A percentile compares a stretch with the other conserved stretches of the same genome.
phyloP scores from a whole-genome alignment of 2,113 vertebrate species.

The Pterocles burchelli region DNA sequence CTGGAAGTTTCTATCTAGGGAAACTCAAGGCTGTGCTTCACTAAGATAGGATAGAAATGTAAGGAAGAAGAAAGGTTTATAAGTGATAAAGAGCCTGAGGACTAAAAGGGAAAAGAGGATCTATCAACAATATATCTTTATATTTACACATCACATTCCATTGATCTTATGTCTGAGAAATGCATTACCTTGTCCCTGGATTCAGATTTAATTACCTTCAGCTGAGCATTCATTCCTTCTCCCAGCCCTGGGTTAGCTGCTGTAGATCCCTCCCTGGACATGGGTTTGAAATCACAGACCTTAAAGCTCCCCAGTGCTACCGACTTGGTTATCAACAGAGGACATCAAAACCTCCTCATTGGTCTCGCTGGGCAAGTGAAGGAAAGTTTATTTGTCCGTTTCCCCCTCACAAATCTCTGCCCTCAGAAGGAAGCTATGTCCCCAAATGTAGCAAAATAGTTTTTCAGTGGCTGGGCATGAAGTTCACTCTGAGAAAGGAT shows the following conservation, averaged over 20 bases:
- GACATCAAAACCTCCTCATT: neutral
- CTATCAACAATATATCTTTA: neutral
- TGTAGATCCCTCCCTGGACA: neutral
- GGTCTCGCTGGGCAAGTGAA: neutral
- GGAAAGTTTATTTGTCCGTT: neutral
- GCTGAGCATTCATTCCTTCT: neutral
- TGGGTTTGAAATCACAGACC: neutral
- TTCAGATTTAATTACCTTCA: neutral
- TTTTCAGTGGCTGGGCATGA: neutral
- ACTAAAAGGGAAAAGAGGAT: conserved; percentile 3
- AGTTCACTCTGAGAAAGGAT: neutral
- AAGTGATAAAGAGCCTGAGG: neutral
- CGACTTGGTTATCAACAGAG: neutral
- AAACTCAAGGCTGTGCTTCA: neutral
- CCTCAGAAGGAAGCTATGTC: neutral
- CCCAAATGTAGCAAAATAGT: neutral
- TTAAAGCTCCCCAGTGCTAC: neutral
- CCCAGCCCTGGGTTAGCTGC: neutral
- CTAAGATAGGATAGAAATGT: neutral
- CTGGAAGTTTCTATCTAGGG: neutral
- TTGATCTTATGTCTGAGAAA: neutral
- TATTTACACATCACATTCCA: neutral
- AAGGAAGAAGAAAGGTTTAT: neutral
- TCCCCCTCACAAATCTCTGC: neutral
- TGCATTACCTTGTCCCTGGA: neutral